Conservation (phyloP, 2,888 invertebrate species). For the Creontiades dilutus region DNA sequence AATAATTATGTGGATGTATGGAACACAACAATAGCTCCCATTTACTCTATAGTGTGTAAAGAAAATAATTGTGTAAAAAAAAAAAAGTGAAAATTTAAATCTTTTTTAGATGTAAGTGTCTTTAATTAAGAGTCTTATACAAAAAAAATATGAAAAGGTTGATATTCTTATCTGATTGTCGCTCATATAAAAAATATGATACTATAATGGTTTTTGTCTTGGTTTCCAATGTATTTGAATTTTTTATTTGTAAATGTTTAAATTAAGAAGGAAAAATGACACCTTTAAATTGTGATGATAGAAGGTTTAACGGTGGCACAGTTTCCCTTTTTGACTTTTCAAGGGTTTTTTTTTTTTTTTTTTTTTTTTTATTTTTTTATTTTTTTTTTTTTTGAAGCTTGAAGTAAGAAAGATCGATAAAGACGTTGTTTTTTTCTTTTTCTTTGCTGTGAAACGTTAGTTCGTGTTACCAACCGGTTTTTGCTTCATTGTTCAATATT, state of each 20-base stretch:
- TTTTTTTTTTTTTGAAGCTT: constrained; percentile 19
- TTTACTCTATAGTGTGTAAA: constrained; percentile 65
- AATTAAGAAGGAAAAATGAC: constrained; percentile 9
- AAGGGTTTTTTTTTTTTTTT: no score
- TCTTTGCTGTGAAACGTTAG: no score
- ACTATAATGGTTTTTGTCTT: constrained; percentile 51
- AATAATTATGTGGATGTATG: constrained; percentile 48
- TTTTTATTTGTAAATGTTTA: constrained; percentile 38
- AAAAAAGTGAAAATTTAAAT: constrained; percentile 14
- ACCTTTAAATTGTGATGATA: constrained; percentile 33
- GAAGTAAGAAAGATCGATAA: no score
- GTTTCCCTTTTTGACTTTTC: neutral
- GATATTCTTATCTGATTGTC: constrained; percentile 74
- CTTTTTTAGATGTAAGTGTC: constrained; percentile 64
- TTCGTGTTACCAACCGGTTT: no score
- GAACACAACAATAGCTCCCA: constrained; percentile 73
- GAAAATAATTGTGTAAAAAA: constrained; percentile 56
- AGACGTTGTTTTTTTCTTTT: no score
- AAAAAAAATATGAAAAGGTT: constrained; percentile 72
- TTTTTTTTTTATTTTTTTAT: neutral
- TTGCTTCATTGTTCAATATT: no score
- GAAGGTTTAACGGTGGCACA: constrained; percentile 63
- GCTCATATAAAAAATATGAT: constrained; percentile 61
- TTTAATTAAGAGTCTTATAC: constrained; percentile 63
- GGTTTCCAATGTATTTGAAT: neutral